phyloP scores from a whole-genome alignment of 1,140 invertebrate genomes.

The Eurytemora carolleeae region DNA sequence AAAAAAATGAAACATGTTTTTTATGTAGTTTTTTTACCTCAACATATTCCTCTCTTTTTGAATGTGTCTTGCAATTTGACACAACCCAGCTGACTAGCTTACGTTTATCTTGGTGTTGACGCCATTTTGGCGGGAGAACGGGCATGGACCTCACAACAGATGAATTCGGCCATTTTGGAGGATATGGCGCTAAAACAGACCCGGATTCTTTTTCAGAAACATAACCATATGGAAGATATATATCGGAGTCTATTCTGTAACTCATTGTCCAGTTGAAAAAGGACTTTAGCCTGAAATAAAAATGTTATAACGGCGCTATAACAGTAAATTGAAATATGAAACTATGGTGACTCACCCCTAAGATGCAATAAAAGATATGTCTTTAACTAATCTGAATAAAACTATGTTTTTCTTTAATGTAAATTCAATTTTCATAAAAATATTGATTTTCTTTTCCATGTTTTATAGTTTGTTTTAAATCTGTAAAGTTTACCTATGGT shows the following conservation, averaged over 20 bases:
- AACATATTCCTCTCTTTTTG: slow-evolving; percentile 27
- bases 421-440: no score
- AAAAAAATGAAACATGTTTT: not conserved
- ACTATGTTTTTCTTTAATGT: no score
- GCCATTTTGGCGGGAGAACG: not conserved
- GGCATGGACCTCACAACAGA: not conserved
- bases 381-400: no score
- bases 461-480: no score
- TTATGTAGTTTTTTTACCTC: slow-evolving; percentile 25
- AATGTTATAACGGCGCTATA: no score
- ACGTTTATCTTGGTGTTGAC: not conserved
- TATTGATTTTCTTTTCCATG: no score
- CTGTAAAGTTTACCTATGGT: no score
- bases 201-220: slow-evolving; percentile 15
- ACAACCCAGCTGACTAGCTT: slow-evolving; percentile 29
- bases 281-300: slow-evolving; percentile 11
- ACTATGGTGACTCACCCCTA: no score
- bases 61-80: slow-evolving; percentile 28
- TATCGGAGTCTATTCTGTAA: slow-evolving; percentile 34
- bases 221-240: slow-evolving; percentile 28
- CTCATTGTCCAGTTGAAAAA: slow-evolving; percentile 40
- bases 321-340: no score
- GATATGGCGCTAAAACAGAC: not conserved
- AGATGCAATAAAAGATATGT: no score
- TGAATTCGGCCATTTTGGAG: not conserved